A percentile compares a stretch with the other conserved stretches of the same genome.
These are phyloP conservation scores for Caenorhabditis tropicalis DNA, from an alignment of 1,140 invertebrate genomes.

Conservation along the genomic window DNA sequence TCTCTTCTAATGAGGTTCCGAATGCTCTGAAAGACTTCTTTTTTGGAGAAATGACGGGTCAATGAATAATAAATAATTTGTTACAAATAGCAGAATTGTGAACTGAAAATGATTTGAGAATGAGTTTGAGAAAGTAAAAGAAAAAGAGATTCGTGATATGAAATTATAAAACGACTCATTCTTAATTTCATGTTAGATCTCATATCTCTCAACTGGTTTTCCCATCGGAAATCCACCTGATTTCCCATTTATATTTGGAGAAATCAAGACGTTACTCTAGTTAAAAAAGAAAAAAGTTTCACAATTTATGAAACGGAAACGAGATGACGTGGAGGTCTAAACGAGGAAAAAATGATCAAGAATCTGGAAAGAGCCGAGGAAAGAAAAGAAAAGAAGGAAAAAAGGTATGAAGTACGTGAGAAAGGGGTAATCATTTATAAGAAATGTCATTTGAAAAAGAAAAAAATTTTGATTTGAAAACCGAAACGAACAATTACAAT, in stretches of 20 bases:
- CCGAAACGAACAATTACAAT: too few relatives aligned
- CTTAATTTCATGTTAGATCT: background rate
- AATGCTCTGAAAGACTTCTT: background rate
- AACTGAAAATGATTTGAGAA: too few relatives aligned
- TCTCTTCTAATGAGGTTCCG: background rate
- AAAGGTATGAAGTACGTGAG: background rate
- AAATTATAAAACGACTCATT: background rate
- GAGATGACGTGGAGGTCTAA: slow-evolving; percentile 29
- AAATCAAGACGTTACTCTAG: background rate
- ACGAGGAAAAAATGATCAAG: background rate
- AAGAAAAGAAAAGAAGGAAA: background rate
- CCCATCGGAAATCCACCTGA: background rate
- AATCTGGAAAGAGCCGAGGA: slow-evolving; percentile 7
- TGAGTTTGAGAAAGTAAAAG: background rate
- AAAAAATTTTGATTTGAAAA: too few relatives aligned
- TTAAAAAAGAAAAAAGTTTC: background rate
- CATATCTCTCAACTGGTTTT: too few relatives aligned
- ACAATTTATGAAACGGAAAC: slow-evolving; percentile 14
- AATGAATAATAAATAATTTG: background rate
- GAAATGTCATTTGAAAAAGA: background rate
- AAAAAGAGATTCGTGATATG: background rate
- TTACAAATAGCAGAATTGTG: background rate
- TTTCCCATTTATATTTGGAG: background rate
- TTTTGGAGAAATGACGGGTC: background rate
- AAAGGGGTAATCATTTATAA: background rate